These are phyloP conservation scores for Diadumene lineata DNA, from an alignment of 92 coral and sea anemone species.

Conservation along the genomic window DNA sequence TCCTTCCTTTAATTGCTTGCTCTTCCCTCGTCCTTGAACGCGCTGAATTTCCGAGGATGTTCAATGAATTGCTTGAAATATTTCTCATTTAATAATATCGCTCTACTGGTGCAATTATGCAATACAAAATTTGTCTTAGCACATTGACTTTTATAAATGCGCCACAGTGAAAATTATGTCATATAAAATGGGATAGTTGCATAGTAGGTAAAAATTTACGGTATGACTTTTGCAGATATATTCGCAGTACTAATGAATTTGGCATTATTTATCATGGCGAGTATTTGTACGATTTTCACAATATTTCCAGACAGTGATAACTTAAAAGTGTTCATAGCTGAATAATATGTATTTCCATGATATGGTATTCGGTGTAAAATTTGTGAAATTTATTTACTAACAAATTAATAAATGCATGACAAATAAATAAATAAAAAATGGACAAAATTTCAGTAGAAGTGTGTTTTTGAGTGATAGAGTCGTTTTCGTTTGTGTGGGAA, in stretches of 20 bases:
- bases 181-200: too few relatives aligned
- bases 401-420: constrained; percentile 13
- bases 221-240: background rate
- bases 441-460: background rate
- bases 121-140: too few relatives aligned
- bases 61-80: too few relatives aligned
- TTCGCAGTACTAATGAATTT: constrained; percentile 4
- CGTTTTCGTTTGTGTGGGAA: background rate
- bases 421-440: background rate
- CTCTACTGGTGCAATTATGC: too few relatives aligned
- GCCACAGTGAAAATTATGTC: too few relatives aligned
- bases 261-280: constrained; percentile 29
- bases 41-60: too few relatives aligned
- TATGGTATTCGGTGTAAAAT: background rate
- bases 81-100: too few relatives aligned
- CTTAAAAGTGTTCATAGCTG: background rate
- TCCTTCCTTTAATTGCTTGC: too few relatives aligned
- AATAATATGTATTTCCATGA: background rate
- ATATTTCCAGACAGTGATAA: constrained; percentile 4
- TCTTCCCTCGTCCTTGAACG: too few relatives aligned
- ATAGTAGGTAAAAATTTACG: too few relatives aligned
- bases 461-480: background rate
- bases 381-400: constrained; percentile 10
- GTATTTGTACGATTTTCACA: constrained; percentile 32
- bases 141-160: too few relatives aligned